Conservation (phyloP, 1,140 invertebrate genomes). For the Holotrichia oblita region DNA sequence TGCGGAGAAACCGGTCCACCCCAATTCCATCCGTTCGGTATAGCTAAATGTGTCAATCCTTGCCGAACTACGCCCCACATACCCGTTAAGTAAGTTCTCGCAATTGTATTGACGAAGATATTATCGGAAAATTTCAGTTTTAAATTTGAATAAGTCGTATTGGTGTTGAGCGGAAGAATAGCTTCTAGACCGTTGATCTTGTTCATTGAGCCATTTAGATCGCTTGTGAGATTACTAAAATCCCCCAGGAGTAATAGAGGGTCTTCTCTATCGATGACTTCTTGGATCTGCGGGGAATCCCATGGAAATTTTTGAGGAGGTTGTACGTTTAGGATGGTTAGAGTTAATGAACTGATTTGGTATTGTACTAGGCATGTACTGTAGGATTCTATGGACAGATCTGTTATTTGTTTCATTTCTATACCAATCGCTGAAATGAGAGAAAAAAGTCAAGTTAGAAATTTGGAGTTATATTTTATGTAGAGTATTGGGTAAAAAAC, state of each 20-base stretch:
- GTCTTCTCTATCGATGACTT: conserved; percentile 19
- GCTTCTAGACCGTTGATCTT: conserved; percentile 50
- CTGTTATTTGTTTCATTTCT: conserved; percentile 41
- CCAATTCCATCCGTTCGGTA: conserved; percentile 83
- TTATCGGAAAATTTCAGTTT: too few species aligned
- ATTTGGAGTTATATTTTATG: too few species aligned
- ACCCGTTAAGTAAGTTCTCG: conserved; percentile 62
- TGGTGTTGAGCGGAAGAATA: conserved; percentile 51
- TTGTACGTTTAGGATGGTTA: conserved; percentile 27
- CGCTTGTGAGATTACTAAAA: neutral
- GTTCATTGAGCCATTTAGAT: neutral
- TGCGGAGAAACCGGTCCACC: conserved; percentile 77
- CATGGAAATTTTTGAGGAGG: neutral
- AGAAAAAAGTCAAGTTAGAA: neutral
- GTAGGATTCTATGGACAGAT: conserved; percentile 16
- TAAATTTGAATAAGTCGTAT: conserved; percentile 52
- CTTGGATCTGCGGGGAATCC: neutral
- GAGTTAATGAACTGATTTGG: neutral
- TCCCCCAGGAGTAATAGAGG: conserved; percentile 21
- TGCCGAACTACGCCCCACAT: conserved; percentile 70
- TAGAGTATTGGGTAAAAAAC: too few species aligned
- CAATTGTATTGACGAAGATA: conserved; percentile 50
- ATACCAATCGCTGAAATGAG: conserved; percentile 49
- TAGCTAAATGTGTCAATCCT: conserved; percentile 79
- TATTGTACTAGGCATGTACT: conserved; percentile 25